These are phyloP conservation scores for Polyergus mexicanus DNA, from an alignment of 1,140 invertebrate species.

Conservation along the genomic window DNA sequence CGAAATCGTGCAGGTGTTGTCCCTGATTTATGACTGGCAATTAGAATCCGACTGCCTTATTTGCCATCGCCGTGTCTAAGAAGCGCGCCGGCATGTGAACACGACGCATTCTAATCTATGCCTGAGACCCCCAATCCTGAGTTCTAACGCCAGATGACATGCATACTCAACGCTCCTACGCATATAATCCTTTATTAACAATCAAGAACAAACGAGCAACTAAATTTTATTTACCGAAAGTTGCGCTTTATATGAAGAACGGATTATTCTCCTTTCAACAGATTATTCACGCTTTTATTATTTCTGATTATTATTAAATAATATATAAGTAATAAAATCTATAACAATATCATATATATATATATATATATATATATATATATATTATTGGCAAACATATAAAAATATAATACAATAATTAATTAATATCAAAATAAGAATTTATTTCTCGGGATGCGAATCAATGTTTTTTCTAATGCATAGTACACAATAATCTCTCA, in stretches of 20 bases:
- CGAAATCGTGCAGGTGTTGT: constrained; percentile 85
- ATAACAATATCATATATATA: not conserved
- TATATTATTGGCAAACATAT: not conserved
- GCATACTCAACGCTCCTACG: constrained; percentile 30
- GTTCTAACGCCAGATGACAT: constrained; percentile 69
- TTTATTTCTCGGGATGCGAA: not conserved
- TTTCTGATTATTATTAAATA: not conserved
- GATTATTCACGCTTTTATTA: not conserved
- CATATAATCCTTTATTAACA: constrained; percentile 45
- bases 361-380: too few species aligned
- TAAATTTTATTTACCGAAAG: constrained; percentile 19
- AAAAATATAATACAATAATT: not conserved
- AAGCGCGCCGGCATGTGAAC: constrained; percentile 82
- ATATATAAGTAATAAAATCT: not conserved
- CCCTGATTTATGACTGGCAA: constrained; percentile 85
- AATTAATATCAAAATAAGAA: not conserved
- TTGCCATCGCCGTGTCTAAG: constrained; percentile 79
- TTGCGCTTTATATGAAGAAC: not conserved
- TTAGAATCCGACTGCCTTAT: constrained; percentile 86
- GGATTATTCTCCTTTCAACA: not conserved
- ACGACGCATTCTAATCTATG: constrained; percentile 84
- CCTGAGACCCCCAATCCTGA: constrained; percentile 72
- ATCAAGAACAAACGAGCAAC: not conserved
- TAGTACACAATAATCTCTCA: not conserved
- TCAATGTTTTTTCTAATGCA: not conserved